These are phyloP conservation scores for silkworm (Bombyx mori) DNA, from an alignment of 1,140 invertebrate species.

Conservation along the genomic window ASM3026992v2 NC_085107.1:6168001-6168500, in stretches of 20 bases:
- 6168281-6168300: slow-evolving; percentile 78
- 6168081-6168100: slow-evolving; percentile 64
- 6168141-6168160: slow-evolving; percentile 29
- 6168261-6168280: slow-evolving; percentile 82
- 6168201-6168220: slow-evolving; percentile 63
- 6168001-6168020: slow-evolving; percentile 74
- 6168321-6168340: slow-evolving; percentile 77
- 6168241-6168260: slow-evolving; percentile 62
- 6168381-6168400: slow-evolving; percentile 88
- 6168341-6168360: slow-evolving; percentile 81
- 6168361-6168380: slow-evolving; percentile 78
- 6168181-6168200: slow-evolving; percentile 11
- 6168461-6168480: slow-evolving; percentile 80
- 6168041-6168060: slow-evolving; percentile 75
- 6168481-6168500: slow-evolving; percentile 80
- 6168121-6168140: slow-evolving; percentile 54
- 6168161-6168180: slow-evolving; percentile 25
- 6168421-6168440: slow-evolving; percentile 88
- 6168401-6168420: slow-evolving; percentile 86
- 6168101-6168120: slow-evolving; percentile 61
- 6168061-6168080: slow-evolving; percentile 44
- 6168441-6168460: slow-evolving; percentile 87
- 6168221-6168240: slow-evolving; percentile 72
- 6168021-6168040: slow-evolving; percentile 79
- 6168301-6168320: slow-evolving; percentile 75